Evolutionary conservation across 2,113 vertebrate species (phyloP).

Genomic region (Gopherus evgoodei): DNA sequence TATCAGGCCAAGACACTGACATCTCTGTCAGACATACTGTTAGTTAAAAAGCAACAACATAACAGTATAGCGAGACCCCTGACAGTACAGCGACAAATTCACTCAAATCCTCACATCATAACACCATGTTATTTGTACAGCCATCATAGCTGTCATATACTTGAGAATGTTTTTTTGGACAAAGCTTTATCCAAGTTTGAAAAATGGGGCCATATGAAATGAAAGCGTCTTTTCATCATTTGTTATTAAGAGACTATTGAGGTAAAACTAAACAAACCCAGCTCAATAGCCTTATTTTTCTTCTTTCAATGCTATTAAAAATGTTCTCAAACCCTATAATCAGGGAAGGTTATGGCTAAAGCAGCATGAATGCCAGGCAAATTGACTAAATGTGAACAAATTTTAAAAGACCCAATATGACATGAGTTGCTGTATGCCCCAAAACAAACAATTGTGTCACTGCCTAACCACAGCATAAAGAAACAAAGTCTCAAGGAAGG

Average conservation of each 20-base stretch:
- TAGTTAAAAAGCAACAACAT: neutral
- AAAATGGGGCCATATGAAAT: neutral
- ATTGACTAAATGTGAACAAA: constrained; percentile 5
- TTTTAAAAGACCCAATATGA: neutral
- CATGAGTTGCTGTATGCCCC: neutral
- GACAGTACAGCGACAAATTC: neutral
- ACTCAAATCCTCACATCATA: neutral
- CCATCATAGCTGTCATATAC: neutral
- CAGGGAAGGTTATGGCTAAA: neutral
- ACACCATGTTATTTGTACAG: neutral
- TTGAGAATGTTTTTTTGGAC: neutral
- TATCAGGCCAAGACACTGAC: neutral
- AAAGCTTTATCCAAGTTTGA: constrained; percentile 18
- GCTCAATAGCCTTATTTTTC: neutral
- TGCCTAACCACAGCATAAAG: constrained; percentile 44
- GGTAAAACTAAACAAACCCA: neutral
- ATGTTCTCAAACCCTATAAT: neutral
- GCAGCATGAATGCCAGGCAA: neutral
- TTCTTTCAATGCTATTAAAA: neutral
- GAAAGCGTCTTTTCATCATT: neutral
- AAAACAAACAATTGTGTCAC: constrained; percentile 38
- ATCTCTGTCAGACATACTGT: neutral
- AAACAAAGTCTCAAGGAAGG: neutral
- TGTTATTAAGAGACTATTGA: neutral
- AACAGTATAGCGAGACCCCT: neutral